A percentile compares a stretch with the other conserved stretches of the same genome.
Evolutionary conservation across 2,113 vertebrate species (phyloP).

Genomic region (Ailurus styani): DNA sequence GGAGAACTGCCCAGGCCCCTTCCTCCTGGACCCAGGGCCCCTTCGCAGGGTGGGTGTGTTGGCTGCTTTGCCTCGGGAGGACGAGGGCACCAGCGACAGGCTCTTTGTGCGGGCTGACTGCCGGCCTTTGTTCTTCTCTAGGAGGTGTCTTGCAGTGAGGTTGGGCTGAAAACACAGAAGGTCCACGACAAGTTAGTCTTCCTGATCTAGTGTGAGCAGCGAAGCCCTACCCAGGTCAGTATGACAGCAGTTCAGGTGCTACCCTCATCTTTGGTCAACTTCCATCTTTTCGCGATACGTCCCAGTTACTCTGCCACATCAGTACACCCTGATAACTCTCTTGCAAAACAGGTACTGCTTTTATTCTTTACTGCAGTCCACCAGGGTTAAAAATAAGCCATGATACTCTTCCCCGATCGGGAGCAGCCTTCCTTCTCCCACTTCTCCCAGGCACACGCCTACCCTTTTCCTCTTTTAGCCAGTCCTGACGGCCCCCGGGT

Average conservation of each 20-base stretch:
- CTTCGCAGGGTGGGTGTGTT: constrained; percentile 66
- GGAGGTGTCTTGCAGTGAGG: constrained; percentile 84
- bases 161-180: constrained; percentile 84
- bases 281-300: background rate
- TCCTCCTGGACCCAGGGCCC: constrained; percentile 79
- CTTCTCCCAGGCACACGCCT: background rate
- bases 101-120: constrained; percentile 67
- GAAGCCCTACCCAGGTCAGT: background rate
- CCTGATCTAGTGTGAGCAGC: background rate
- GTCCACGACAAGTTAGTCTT: background rate
- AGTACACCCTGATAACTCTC: background rate
- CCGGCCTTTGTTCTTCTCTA: constrained; percentile 83
- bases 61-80: constrained; percentile 67
- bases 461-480: background rate
- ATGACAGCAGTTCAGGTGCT: background rate
- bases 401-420: background rate
- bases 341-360: background rate
- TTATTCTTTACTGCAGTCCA: background rate
- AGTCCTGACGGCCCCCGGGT: accelerated
- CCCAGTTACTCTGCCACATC: background rate
- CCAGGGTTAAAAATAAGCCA: background rate
- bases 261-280: background rate
- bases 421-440: background rate
- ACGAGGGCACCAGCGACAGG: constrained; percentile 64
- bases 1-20: constrained; percentile 83